Conservation (phyloP, 2,888 invertebrate genomes). For the Sipunculus nudus region DNA sequence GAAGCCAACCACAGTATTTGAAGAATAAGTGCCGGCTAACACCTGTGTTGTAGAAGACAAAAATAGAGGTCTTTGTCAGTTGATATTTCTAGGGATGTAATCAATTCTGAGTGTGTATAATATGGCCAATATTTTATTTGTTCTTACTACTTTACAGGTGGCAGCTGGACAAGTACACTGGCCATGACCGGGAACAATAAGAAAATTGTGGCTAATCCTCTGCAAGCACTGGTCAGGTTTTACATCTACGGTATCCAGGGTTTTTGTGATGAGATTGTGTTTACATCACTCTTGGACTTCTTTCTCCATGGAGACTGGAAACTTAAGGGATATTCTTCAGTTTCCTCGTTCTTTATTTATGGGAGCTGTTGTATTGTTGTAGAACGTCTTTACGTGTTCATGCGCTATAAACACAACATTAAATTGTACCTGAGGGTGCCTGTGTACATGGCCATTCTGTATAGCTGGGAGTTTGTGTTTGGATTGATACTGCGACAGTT, state of each 20-base stretch:
- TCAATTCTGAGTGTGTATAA: too few species aligned
- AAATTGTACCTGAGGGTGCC: slow-evolving; percentile 60
- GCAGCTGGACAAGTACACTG: too few species aligned
- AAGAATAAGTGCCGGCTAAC: too few species aligned
- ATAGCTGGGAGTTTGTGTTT: slow-evolving; percentile 66
- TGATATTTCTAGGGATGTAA: too few species aligned
- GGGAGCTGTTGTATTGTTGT: slow-evolving; percentile 65
- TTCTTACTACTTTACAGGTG: too few species aligned
- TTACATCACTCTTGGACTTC: slow-evolving; percentile 68
- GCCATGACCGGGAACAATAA: too few species aligned
- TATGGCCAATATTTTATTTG: too few species aligned
- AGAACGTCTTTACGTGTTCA: slow-evolving; percentile 57
- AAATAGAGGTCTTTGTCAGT: too few species aligned
- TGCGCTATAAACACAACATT: slow-evolving; percentile 50
- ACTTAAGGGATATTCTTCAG: slow-evolving; percentile 65
- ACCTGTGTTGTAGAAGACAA: too few species aligned
- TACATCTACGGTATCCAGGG: slow-evolving; percentile 68
- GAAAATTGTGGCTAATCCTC: too few species aligned
- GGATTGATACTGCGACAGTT: slow-evolving; percentile 65
- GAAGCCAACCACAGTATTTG: too few species aligned
- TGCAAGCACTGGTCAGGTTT: slow-evolving; percentile 56
- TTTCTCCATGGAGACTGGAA: slow-evolving; percentile 49
- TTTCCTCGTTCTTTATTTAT: slow-evolving; percentile 68
- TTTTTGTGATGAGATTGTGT: slow-evolving; percentile 67
- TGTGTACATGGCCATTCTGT: slow-evolving; percentile 60